phyloP scores from a whole-genome alignment of 2,113 vertebrate species.

The Forbesichthys agassizii region DNA sequence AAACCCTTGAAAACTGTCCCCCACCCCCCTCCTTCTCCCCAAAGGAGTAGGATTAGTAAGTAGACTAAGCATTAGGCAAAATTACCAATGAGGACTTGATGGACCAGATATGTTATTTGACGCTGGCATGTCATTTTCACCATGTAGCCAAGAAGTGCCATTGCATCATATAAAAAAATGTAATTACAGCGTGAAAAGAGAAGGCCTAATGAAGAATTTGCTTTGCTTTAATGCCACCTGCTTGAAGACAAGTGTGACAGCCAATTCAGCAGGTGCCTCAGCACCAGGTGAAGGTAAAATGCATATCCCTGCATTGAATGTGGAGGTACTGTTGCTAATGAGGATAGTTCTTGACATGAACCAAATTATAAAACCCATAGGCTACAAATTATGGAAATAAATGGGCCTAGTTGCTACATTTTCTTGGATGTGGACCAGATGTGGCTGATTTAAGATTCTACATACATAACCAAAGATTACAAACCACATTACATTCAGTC shows the following conservation, averaged over 20 bases:
- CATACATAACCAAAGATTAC: constrained; percentile 29
- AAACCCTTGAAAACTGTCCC: neutral
- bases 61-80: constrained; percentile 5
- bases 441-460: constrained; percentile 28
- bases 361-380: constrained; percentile 56
- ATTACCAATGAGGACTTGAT: constrained; percentile 19
- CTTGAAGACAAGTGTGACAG: constrained; percentile 55
- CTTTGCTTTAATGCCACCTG: constrained; percentile 50
- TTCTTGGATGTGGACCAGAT: constrained; percentile 23
- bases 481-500: constrained; percentile 20
- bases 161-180: neutral
- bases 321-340: constrained; percentile 60
- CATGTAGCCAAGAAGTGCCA: constrained; percentile 4
- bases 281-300: constrained; percentile 58
- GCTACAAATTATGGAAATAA: constrained; percentile 27
- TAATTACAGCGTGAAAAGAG: constrained; percentile 26
- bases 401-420: constrained; percentile 34
- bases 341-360: constrained; percentile 55
- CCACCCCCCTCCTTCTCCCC: too few relatives aligned
- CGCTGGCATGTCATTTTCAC: constrained; percentile 22
- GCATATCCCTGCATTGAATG: constrained; percentile 57
- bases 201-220: constrained; percentile 40
- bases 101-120: constrained; percentile 10
- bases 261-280: constrained; percentile 43
- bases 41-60: too few relatives aligned